These are phyloP conservation scores for Aleiodes leptofemur DNA, from an alignment of 2,888 invertebrate genomes.

Conservation along the genomic window DNA sequence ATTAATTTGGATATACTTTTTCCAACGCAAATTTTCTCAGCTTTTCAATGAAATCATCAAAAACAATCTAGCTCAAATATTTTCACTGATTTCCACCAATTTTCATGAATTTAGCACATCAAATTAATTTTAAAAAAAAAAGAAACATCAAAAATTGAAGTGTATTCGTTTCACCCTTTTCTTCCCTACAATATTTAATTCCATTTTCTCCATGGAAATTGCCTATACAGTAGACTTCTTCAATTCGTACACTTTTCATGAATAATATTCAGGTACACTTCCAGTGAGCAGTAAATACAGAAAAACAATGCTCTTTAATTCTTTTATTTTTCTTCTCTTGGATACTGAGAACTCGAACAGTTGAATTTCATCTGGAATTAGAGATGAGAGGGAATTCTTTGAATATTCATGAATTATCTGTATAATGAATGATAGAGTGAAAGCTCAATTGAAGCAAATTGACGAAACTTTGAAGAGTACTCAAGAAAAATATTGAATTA, in stretches of 20 bases:
- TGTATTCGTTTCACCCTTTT: background rate
- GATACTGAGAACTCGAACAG: background rate
- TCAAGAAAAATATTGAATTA: constrained; percentile 16
- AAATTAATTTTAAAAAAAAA: too few relatives aligned
- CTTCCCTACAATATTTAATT: constrained; percentile 2
- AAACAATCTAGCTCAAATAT: background rate
- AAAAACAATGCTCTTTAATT: background rate
- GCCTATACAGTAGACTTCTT: background rate
- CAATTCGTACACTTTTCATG: constrained; percentile 29
- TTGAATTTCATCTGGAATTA: background rate
- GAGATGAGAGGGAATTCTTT: background rate
- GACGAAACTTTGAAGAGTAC: background rate
- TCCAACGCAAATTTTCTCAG: too few relatives aligned
- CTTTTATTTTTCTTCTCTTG: background rate
- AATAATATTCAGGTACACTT: constrained; percentile 40
- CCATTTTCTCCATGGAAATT: background rate
- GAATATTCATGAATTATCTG: constrained; percentile 14
- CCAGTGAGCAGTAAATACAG: constrained; percentile 8
- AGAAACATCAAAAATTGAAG: too few relatives aligned
- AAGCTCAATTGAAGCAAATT: background rate
- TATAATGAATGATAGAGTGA: constrained; percentile 9
- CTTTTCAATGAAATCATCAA: background rate
- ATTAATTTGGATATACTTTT: too few relatives aligned
- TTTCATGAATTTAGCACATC: too few relatives aligned
- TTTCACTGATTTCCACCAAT: too few relatives aligned